Evolutionary conservation across 2,888 invertebrate species (phyloP).

Genomic region (Plagodis pulveraria): DNA sequence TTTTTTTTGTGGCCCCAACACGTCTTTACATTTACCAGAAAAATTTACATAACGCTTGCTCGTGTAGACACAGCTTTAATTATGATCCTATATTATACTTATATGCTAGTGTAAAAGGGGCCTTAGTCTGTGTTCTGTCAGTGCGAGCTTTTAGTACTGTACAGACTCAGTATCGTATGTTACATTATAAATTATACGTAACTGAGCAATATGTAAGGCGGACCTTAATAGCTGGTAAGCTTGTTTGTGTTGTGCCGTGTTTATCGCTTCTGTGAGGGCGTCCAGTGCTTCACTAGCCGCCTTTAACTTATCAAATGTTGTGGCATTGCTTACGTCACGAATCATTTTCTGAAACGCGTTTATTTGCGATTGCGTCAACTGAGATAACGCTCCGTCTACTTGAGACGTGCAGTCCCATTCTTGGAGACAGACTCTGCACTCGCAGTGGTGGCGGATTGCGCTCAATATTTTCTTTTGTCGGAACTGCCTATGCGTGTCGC

Average conservation of each 20-base stretch:
- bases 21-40: too few species aligned
- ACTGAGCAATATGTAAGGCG: background rate
- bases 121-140: too few species aligned
- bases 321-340: background rate
- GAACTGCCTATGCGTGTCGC: background rate
- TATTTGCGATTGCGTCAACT: constrained; percentile 4
- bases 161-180: background rate
- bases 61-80: too few species aligned
- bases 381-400: background rate
- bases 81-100: too few species aligned
- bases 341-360: background rate
- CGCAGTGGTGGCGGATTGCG: constrained; percentile 7
- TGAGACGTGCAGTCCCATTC: constrained; percentile 9
- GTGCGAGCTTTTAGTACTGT: background rate
- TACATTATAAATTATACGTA: background rate
- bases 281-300: background rate
- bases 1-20: too few species aligned
- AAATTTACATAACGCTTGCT: too few species aligned
- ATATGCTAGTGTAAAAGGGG: too few species aligned
- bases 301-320: background rate
- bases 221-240: background rate
- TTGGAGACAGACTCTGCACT: constrained; percentile 15
- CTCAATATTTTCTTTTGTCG: constrained; percentile 1
- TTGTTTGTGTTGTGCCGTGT: background rate
- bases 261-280: background rate